These are phyloP conservation scores for Gallinago stenura DNA, from an alignment of 2,797 vertebrate species.

Conservation along the genomic window DNA sequence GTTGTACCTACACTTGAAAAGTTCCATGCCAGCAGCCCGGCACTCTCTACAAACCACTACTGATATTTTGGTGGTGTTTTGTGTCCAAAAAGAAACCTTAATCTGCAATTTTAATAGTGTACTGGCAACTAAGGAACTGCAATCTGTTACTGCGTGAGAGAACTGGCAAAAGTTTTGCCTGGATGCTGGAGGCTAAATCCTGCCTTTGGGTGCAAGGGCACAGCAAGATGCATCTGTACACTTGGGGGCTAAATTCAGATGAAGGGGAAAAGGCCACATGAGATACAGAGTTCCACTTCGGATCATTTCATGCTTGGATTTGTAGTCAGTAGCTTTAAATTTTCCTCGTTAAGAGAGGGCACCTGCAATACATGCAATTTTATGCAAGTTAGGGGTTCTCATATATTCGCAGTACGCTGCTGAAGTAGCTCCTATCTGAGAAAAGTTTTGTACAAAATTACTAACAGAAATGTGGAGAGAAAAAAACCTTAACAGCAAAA, in stretches of 20 bases:
- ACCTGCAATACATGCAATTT: background rate
- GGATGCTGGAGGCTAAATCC: background rate
- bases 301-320: conserved; percentile 59
- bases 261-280: conserved; percentile 13
- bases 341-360: background rate
- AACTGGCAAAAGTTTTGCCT: background rate
- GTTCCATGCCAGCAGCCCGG: background rate
- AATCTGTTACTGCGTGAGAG: background rate
- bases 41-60: background rate
- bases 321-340: conserved; percentile 15
- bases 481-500: background rate
- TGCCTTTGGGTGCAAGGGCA: conserved; percentile 28
- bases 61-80: background rate
- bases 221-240: conserved; percentile 3
- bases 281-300: background rate
- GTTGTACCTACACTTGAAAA: background rate
- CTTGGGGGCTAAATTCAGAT: conserved; percentile 21
- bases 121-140: background rate
- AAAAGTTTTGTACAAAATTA: background rate
- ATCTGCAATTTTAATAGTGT: background rate
- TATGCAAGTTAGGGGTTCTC: background rate
- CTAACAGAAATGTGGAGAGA: background rate
- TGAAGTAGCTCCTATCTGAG: background rate
- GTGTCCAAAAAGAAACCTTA: background rate
- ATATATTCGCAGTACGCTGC: rapidly evolving